These are phyloP conservation scores for Mormyrus iriodes DNA, from an alignment of 2,113 vertebrate species.

Conservation along the genomic window DNA sequence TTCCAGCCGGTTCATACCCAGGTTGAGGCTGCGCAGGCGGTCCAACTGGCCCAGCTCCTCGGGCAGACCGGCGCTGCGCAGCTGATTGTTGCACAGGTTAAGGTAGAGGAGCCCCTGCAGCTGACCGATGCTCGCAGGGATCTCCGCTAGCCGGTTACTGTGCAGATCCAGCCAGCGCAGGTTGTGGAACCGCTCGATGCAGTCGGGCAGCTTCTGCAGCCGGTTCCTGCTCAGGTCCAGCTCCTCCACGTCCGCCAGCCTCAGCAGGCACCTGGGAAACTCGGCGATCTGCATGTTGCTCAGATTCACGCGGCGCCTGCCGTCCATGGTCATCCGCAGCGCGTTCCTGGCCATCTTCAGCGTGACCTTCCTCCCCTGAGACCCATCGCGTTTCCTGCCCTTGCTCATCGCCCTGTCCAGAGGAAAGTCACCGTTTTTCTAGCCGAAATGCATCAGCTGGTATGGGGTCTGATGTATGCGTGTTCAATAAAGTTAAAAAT, in stretches of 20 bases:
- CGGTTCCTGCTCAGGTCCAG: slow-evolving; percentile 82
- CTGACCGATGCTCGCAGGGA: slow-evolving; percentile 65
- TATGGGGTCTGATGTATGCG: not conserved
- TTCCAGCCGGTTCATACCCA: slow-evolving; percentile 77
- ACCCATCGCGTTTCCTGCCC: slow-evolving; percentile 36
- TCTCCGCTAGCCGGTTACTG: slow-evolving; percentile 76
- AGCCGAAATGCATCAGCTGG: not conserved
- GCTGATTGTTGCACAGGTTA: slow-evolving; percentile 83
- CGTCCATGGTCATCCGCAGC: slow-evolving; percentile 62
- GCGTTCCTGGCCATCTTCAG: slow-evolving; percentile 69
- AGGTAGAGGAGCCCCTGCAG: slow-evolving; percentile 68
- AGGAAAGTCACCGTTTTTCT: not conserved
- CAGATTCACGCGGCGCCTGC: slow-evolving; percentile 70
- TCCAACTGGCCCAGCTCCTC: slow-evolving; percentile 65
- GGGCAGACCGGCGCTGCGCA: slow-evolving; percentile 64
- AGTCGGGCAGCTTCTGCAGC: slow-evolving; percentile 72
- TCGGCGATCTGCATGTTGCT: slow-evolving; percentile 74
- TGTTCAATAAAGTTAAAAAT: not conserved
- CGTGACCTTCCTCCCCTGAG: slow-evolving; percentile 68
- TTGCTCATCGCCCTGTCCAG: slow-evolving; percentile 43
- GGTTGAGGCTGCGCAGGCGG: slow-evolving; percentile 68
- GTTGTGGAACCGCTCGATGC: slow-evolving; percentile 67
- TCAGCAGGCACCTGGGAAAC: slow-evolving; percentile 76
- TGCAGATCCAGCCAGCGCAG: slow-evolving; percentile 79
- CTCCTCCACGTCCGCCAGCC: slow-evolving; percentile 70